Evolutionary conservation across 2,888 invertebrate genomes (phyloP).

Genomic region (Temnothorax rugatulus): DNA sequence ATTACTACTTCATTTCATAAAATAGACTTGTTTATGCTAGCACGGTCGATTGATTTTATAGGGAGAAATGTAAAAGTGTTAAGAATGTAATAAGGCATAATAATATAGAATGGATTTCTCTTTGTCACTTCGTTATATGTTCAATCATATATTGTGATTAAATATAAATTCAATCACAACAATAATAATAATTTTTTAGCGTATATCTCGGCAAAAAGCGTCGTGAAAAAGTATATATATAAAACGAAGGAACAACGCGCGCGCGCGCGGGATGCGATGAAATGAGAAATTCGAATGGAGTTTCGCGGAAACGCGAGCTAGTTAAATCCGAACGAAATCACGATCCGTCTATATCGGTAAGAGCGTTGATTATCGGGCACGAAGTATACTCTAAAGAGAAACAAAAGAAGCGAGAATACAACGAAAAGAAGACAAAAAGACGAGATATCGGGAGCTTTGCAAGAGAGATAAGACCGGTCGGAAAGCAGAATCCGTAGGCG

Average conservation of each 20-base stretch:
- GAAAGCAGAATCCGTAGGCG: slow-evolving; percentile 57
- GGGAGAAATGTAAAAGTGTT: background rate
- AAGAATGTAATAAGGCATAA: background rate
- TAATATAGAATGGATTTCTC: background rate
- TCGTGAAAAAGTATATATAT: too few species aligned
- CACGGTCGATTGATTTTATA: background rate
- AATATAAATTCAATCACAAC: background rate
- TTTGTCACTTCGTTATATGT: background rate
- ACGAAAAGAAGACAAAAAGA: slow-evolving; percentile 39
- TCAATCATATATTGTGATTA: too few species aligned
- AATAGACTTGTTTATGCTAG: background rate
- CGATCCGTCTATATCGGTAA: slow-evolving; percentile 56
- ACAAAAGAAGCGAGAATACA: slow-evolving; percentile 11
- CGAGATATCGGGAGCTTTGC: slow-evolving; percentile 48
- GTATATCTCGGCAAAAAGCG: background rate
- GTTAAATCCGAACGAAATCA: slow-evolving; percentile 61
- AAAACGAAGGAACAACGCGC: too few species aligned
- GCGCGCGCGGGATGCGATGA: slow-evolving; percentile 11
- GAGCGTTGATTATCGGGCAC: slow-evolving; percentile 51
- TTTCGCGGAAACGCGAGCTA: slow-evolving; percentile 54
- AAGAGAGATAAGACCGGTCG: slow-evolving; percentile 63
- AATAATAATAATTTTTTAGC: background rate
- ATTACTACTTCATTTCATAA: background rate
- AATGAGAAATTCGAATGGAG: slow-evolving; percentile 27
- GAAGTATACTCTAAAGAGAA: slow-evolving; percentile 32